Conservation (phyloP, 2,113 vertebrate species). For the Thermophis baileyi region DNA sequence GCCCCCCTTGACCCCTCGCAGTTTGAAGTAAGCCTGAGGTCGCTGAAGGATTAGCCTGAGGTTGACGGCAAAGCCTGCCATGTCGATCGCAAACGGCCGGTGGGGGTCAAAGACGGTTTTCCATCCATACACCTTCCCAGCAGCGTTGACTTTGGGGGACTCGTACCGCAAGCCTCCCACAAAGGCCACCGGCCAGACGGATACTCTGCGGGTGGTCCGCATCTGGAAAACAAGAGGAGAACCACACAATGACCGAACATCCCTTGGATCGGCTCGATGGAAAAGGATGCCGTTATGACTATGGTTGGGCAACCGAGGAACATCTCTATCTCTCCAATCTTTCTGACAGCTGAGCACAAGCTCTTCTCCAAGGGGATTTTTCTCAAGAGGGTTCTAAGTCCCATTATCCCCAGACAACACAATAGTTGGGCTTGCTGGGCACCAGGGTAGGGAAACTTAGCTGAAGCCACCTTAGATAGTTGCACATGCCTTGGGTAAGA, state of each 20-base stretch:
- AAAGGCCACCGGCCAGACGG: slow-evolving; percentile 96
- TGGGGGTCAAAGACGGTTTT: slow-evolving; percentile 97
- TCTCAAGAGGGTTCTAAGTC: not conserved
- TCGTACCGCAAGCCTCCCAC: slow-evolving; percentile 96
- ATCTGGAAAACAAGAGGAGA: slow-evolving; percentile 71
- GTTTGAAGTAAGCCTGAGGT: slow-evolving; percentile 96
- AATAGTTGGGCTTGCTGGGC: not conserved
- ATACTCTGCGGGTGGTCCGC: slow-evolving; percentile 91
- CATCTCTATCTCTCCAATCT: not conserved
- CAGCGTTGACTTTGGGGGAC: slow-evolving; percentile 91
- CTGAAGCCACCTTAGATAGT: not conserved
- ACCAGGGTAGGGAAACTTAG: not conserved
- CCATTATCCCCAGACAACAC: not conserved
- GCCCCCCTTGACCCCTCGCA: slow-evolving; percentile 93
- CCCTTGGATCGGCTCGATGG: fast-evolving
- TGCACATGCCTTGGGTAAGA: not conserved
- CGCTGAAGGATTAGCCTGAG: slow-evolving; percentile 91
- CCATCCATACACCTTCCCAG: slow-evolving; percentile 97
- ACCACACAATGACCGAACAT: fast-evolving
- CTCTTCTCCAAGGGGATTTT: not conserved
- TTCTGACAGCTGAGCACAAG: not conserved
- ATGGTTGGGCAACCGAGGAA: not conserved
- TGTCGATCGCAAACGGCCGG: slow-evolving; percentile 96
- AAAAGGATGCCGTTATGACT: not conserved
- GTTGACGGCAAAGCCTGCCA: slow-evolving; percentile 97